These are phyloP conservation scores for Gouania willdenowi DNA, from an alignment of 2,797 vertebrate genomes.

Conservation along the genomic window DNA sequence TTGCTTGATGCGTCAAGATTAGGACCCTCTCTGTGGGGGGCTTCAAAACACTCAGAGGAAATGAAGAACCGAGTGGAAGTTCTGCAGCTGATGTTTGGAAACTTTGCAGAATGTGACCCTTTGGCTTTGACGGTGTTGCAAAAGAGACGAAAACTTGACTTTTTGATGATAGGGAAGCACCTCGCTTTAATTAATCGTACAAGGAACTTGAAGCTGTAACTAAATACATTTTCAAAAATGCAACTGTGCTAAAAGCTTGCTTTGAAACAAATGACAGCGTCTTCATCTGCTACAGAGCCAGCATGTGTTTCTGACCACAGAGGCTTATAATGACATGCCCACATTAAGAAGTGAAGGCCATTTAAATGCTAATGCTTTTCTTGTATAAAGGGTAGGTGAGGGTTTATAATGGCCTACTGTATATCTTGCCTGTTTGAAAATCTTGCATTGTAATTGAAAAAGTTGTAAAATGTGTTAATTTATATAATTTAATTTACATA, in stretches of 20 bases:
- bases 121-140: slow-evolving; percentile 48
- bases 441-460: too few species aligned
- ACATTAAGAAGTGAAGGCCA: slow-evolving; percentile 45
- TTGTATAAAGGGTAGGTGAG: slow-evolving; percentile 35
- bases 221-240: slow-evolving; percentile 19
- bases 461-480: too few species aligned
- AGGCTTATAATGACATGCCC: slow-evolving; percentile 57
- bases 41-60: slow-evolving; percentile 76
- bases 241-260: slow-evolving; percentile 7
- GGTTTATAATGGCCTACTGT: slow-evolving; percentile 26
- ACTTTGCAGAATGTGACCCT: slow-evolving; percentile 69
- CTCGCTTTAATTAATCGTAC: slow-evolving; percentile 10
- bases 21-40: slow-evolving; percentile 75
- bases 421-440: slow-evolving; percentile 23
- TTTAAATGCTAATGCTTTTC: slow-evolving; percentile 65
- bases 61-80: slow-evolving; percentile 74
- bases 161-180: slow-evolving; percentile 3
- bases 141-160: slow-evolving; percentile 32
- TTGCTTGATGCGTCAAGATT: slow-evolving; percentile 81
- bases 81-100: slow-evolving; percentile 76
- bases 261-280: slow-evolving; percentile 13
- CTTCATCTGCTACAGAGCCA: slow-evolving; percentile 41
- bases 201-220: slow-evolving; percentile 2
- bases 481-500: too few species aligned
- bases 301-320: slow-evolving; percentile 61